These are phyloP conservation scores for Tachysurus fulvidraco DNA, from an alignment of 2,113 vertebrate genomes.

Conservation along the genomic window DNA sequence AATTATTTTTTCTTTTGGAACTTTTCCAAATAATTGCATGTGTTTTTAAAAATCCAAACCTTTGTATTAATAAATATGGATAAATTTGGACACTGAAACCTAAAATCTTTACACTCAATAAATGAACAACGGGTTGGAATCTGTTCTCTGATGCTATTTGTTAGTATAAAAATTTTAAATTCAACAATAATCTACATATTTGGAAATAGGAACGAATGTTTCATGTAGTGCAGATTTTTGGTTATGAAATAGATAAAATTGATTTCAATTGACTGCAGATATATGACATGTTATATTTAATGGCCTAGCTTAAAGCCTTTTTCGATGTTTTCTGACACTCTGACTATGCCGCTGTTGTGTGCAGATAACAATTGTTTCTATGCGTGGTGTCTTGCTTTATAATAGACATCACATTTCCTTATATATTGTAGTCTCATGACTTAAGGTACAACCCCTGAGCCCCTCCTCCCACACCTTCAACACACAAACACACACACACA, in stretches of 20 bases:
- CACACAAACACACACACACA: background rate
- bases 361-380: background rate
- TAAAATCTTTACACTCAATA: background rate
- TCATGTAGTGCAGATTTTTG: background rate
- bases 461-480: background rate
- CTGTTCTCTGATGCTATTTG: background rate
- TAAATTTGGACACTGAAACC: background rate
- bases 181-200: background rate
- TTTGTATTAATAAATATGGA: background rate
- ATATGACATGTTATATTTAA: background rate
- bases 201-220: background rate
- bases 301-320: background rate
- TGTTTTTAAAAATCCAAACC: background rate
- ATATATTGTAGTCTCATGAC: no score
- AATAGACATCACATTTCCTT: background rate
- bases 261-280: background rate
- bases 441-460: background rate
- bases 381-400: background rate
- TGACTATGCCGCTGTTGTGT: background rate
- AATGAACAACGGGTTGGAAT: background rate
- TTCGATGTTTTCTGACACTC: background rate
- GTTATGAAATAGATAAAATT: background rate
- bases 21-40: background rate
- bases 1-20: background rate
- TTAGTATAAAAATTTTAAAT: background rate